phyloP scores from a whole-genome alignment of 1,140 invertebrate genomes.

The Eupeodes corollae region DNA sequence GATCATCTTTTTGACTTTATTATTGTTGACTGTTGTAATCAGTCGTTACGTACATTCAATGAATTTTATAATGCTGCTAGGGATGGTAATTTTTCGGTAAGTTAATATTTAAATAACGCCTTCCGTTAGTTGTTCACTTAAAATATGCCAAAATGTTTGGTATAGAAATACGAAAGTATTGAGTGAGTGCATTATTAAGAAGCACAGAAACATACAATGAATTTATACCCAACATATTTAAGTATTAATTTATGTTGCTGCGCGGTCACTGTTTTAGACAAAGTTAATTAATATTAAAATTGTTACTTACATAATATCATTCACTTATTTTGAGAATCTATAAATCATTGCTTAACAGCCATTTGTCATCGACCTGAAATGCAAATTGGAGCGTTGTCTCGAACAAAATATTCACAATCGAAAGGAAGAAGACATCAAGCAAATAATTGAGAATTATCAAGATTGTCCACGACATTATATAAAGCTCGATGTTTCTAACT shows the following conservation, averaged over 20 bases:
- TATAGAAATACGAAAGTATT: too few relatives aligned
- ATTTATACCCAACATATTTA: too few relatives aligned
- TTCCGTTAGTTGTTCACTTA: too few relatives aligned
- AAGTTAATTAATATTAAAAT: too few relatives aligned
- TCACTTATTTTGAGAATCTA: not conserved
- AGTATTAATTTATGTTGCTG: too few relatives aligned
- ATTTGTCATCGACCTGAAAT: slow-evolving; percentile 57
- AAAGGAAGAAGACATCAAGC: slow-evolving; percentile 64
- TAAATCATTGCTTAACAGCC: slow-evolving; percentile 13
- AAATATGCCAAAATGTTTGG: too few relatives aligned
- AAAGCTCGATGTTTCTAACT: slow-evolving; percentile 62
- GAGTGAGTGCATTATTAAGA: too few relatives aligned
- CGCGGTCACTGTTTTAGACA: too few relatives aligned
- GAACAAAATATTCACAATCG: slow-evolving; percentile 79
- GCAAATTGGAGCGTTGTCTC: slow-evolving; percentile 62
- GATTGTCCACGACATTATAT: slow-evolving; percentile 56
- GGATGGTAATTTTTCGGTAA: slow-evolving; percentile 79
- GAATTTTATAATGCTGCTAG: slow-evolving; percentile 83
- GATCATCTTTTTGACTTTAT: slow-evolving; percentile 90
- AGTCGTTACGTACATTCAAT: slow-evolving; percentile 68
- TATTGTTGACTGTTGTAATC: slow-evolving; percentile 80
- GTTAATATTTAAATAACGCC: slow-evolving; percentile 12
- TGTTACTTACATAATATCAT: not conserved
- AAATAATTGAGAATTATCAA: slow-evolving; percentile 66
- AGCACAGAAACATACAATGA: too few relatives aligned